Evolutionary conservation across 2,888 invertebrate genomes (phyloP).

Genomic region (Zeuzera pyrina): DNA sequence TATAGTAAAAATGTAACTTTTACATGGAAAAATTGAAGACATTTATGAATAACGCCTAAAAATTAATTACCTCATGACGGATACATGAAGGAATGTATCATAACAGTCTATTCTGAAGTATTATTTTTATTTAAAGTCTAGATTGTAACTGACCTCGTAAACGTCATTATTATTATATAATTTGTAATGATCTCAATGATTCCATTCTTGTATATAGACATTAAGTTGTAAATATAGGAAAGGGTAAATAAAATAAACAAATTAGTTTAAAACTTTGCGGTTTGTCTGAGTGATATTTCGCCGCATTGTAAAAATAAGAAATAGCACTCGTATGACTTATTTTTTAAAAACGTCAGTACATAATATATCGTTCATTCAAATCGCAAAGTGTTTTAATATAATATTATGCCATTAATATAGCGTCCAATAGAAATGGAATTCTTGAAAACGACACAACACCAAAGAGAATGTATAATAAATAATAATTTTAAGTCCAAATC

Average conservation of each 20-base stretch:
- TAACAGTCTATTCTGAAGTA: slow-evolving; percentile 66
- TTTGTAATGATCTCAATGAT: slow-evolving; percentile 70
- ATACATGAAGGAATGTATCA: slow-evolving; percentile 39
- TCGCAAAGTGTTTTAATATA: slow-evolving; percentile 28
- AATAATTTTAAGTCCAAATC: slow-evolving; percentile 47
- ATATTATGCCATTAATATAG: slow-evolving; percentile 51
- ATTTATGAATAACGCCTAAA: no score
- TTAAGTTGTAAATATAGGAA: slow-evolving; percentile 58
- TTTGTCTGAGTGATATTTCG: slow-evolving; percentile 32
- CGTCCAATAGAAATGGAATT: slow-evolving; percentile 62
- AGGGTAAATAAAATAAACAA: slow-evolving; percentile 32
- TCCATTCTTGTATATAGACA: slow-evolving; percentile 67
- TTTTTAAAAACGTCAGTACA: slow-evolving; percentile 6
- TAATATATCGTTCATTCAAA: slow-evolving; percentile 31
- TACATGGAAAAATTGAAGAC: no score
- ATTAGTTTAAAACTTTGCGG: slow-evolving; percentile 27
- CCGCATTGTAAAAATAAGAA: slow-evolving; percentile 8
- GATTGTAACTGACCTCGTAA: slow-evolving; percentile 43
- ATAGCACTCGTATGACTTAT: background rate
- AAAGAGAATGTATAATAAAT: no score
- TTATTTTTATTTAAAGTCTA: slow-evolving; percentile 55
- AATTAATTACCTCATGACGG: slow-evolving; percentile 58
- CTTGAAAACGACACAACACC: slow-evolving; percentile 57
- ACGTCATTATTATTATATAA: slow-evolving; percentile 47
- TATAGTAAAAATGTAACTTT: no score